These are phyloP conservation scores for Leptopilina myrica DNA, from an alignment of 2,888 invertebrate genomes.

Conservation along the genomic window DNA sequence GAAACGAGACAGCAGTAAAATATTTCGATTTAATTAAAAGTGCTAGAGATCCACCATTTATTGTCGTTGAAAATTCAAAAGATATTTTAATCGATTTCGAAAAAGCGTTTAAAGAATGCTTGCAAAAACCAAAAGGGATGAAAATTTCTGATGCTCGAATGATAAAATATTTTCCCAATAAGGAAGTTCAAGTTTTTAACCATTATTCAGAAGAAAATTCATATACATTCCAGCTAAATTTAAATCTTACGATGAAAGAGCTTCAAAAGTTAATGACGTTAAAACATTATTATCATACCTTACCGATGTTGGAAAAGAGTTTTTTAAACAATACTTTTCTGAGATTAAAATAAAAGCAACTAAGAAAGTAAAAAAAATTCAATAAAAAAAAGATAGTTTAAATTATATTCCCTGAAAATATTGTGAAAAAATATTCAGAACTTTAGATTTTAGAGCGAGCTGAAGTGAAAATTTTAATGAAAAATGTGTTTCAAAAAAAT, in stretches of 20 bases:
- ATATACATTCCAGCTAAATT: not conserved
- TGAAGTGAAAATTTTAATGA: too few relatives aligned
- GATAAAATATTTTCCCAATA: not conserved
- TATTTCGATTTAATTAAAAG: not conserved
- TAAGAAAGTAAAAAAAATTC: too few relatives aligned
- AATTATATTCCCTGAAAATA: too few relatives aligned
- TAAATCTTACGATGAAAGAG: not conserved
- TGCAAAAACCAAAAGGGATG: constrained; percentile 14
- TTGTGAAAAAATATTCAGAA: too few relatives aligned
- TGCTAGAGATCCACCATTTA: constrained; percentile 8
- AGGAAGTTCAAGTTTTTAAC: not conserved
- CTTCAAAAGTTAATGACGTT: too few relatives aligned
- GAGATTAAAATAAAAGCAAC: too few relatives aligned
- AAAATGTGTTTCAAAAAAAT: too few relatives aligned
- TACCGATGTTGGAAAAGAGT: too few relatives aligned
- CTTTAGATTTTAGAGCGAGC: too few relatives aligned
- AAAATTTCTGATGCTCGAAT: constrained; percentile 11
- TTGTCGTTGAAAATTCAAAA: not conserved
- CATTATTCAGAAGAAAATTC: constrained; percentile 1
- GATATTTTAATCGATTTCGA: not conserved
- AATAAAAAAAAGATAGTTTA: too few relatives aligned
- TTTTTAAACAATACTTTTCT: too few relatives aligned
- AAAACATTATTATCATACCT: too few relatives aligned
- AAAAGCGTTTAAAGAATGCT: not conserved
- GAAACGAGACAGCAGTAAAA: not conserved